Evolutionary conservation across 1,140 invertebrate genomes (phyloP), one percentile per base, ranked within the genome.

Genomic region (Ladona fulva): DNA sequence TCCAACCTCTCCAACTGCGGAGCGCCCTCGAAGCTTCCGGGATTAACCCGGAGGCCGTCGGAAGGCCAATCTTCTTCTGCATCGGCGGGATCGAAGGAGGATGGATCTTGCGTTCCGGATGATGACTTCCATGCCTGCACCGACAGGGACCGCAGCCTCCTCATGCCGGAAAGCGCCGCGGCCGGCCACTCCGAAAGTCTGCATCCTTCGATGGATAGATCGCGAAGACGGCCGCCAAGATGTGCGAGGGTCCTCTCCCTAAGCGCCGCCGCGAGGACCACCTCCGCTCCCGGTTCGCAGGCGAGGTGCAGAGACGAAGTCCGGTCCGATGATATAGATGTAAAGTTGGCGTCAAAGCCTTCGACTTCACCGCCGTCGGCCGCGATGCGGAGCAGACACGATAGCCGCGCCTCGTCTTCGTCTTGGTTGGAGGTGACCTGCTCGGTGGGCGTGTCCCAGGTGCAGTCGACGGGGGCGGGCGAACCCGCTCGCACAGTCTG

Each of bases 191-290:
- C 88, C 76, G 89, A 89, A 82, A 97, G 86, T 86, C 95, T 95
- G 88, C 95, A 97, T 82, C 93, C 91, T 83, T 94, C 92, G 81
- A 97, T 88, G 80, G 91, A 89, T 78, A 97, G 87, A 83, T 93
- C 91, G 81, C 91, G 88, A 74, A 97, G 86, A 79, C 92, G 90
- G 76, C 3, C 52, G n/a, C 52, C 52, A 12, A 66, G 52, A 66
- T 66, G 52, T 16, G 52, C 14, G 5, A 66, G 12, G 3, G 52
- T 66, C n/a, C n/a, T 66, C 12, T 66, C 52, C 12, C 52, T 66
- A 12, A 66, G 52, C 16, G 52, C 52, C 52, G 52, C 3, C 3
- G 52, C 3, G 52, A 66, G 52, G 52, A 66, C n/a, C 14, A 66
- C n/a, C 52, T 66, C 52, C 52, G 52, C 52, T 19, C 52, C 52